A percentile compares a stretch with the other conserved stretches of the same genome.
Evolutionary conservation across 1,140 invertebrate genomes (phyloP).

Genomic region (Scylla paramamosain): DNA sequence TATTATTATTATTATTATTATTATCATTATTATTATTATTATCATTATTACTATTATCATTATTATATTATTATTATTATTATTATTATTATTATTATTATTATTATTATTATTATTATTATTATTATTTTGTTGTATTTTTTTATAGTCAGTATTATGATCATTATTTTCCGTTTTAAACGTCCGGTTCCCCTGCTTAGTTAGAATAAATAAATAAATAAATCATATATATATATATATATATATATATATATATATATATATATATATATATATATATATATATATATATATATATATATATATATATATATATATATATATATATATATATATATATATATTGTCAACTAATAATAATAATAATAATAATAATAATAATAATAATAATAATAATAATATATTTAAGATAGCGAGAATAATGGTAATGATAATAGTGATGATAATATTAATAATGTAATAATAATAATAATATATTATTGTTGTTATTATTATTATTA

Average conservation of each 20-base stretch:
- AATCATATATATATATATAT: constrained; percentile 41
- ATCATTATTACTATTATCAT: neutral
- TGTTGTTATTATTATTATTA: too few relatives aligned
- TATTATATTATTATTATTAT: constrained; percentile 31
- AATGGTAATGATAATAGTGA: too few relatives aligned
- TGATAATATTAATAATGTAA: too few relatives aligned
- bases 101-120: neutral
- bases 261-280: constrained; percentile 47
- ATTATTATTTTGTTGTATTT: too few relatives aligned
- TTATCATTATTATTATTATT: neutral
- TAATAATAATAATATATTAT: too few relatives aligned
- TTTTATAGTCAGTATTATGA: neutral
- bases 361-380: too few relatives aligned
- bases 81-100: neutral
- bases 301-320: constrained; percentile 64
- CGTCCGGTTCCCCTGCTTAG: neutral
- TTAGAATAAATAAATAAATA: constrained; percentile 49
- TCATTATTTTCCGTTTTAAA: neutral
- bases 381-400: too few relatives aligned
- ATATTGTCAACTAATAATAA: constrained; percentile 14
- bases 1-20: neutral
- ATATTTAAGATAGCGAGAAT: too few relatives aligned
- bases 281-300: constrained; percentile 59
- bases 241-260: constrained; percentile 56
- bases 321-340: constrained; percentile 62